These are phyloP conservation scores for Petrolisthes manimaculis DNA, from an alignment of 2,888 invertebrate species.

Conservation along the genomic window DNA sequence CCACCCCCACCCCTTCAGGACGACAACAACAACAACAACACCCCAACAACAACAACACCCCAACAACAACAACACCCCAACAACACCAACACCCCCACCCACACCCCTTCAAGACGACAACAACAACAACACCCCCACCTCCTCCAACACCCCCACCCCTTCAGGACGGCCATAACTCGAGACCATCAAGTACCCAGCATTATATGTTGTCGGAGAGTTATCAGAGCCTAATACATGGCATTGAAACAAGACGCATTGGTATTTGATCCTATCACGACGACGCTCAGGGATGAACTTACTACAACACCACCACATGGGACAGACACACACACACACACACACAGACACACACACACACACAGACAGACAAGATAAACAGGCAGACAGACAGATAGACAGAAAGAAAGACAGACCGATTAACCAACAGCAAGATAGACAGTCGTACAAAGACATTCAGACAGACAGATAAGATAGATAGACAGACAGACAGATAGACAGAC, in stretches of 20 bases:
- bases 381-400: not conserved
- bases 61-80: not conserved
- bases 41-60: not conserved
- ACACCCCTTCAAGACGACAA: not conserved
- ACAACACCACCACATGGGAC: too few species aligned
- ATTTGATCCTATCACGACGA: not conserved
- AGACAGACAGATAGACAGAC: too few species aligned
- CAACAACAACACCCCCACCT: not conserved
- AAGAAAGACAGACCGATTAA: not conserved
- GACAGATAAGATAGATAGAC: not conserved
- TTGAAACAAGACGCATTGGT: conserved; percentile 23
- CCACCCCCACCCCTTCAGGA: not conserved
- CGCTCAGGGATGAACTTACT: too few species aligned
- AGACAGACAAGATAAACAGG: not conserved
- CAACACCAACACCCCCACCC: not conserved
- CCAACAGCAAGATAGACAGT: not conserved
- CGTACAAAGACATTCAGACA: too few species aligned
- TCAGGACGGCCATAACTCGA: not conserved
- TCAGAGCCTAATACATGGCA: conserved; percentile 11
- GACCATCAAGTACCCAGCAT: conserved; percentile 9
- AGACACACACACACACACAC: too few species aligned
- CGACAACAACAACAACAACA: not conserved
- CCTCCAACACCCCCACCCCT: not conserved
- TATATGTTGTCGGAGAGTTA: conserved; percentile 15
- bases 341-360: too few species aligned